A percentile compares a stretch with the other conserved stretches of the same genome.
Conservation (phyloP, 2,888 invertebrate species). For the Apotomis turbidana region DNA sequence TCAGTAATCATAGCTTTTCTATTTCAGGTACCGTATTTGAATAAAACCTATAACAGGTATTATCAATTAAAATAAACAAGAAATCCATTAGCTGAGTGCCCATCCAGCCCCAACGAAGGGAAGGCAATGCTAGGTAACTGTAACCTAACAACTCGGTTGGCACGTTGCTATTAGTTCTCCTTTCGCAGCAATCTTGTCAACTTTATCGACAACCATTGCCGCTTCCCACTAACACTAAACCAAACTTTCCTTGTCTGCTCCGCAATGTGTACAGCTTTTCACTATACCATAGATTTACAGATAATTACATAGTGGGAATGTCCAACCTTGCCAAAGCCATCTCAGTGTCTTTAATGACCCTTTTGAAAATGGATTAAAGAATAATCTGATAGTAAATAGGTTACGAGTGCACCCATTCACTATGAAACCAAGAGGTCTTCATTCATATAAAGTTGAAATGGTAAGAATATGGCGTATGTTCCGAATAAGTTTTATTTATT, state of each 20-base stretch:
- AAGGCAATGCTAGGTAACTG: constrained; percentile 31
- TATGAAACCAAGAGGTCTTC: no score
- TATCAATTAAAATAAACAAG: constrained; percentile 30
- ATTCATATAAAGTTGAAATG: no score
- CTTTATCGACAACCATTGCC: constrained; percentile 2
- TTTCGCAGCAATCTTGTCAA: not conserved
- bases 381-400: not conserved
- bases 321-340: not conserved
- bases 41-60: constrained; percentile 13
- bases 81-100: constrained; percentile 33
- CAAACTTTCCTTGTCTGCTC: not conserved
- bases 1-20: not conserved
- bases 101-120: constrained; percentile 32
- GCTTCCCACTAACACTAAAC: not conserved
- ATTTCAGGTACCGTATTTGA: constrained; percentile 3
- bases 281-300: not conserved
- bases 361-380: not conserved
- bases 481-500: no score
- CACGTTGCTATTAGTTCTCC: constrained; percentile 37
- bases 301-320: not conserved
- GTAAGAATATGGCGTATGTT: no score
- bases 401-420: no score
- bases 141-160: constrained; percentile 41
- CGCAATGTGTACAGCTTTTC: not conserved
- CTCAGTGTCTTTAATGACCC: not conserved